Percentiles rank a stretch among this genome's conserved stretches.
Conservation (phyloP, 2,797 vertebrate species). For the Huso huso region DNA sequence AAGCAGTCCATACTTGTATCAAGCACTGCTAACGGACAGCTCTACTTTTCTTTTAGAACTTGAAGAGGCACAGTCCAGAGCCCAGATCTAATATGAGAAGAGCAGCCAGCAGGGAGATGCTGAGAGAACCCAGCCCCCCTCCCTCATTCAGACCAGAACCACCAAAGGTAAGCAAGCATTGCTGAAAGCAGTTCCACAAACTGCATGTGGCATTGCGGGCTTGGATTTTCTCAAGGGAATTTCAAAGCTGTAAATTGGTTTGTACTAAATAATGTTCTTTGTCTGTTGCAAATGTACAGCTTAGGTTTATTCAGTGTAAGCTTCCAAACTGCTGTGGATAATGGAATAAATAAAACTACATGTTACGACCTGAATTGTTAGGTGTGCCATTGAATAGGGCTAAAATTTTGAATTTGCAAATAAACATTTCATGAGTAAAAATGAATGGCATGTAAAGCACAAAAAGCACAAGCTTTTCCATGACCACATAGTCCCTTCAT, state of each 20-base stretch:
- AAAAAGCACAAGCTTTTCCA: too few species aligned
- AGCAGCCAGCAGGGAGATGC: slow-evolving; percentile 73
- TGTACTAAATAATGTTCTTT: not conserved
- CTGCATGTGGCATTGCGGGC: not conserved
- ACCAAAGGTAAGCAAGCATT: slow-evolving; percentile 72
- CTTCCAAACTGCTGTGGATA: not conserved
- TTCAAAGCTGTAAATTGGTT: not conserved
- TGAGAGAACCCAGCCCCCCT: slow-evolving; percentile 84
- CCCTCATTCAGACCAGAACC: slow-evolving; percentile 93
- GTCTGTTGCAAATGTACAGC: too few species aligned
- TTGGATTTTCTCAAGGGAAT: not conserved
- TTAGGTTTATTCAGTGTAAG: not conserved
- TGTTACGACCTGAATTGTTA: too few species aligned
- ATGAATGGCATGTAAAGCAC: too few species aligned
- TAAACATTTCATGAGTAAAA: too few species aligned
- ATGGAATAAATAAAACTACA: not conserved
- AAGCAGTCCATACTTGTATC: too few species aligned
- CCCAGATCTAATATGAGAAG: slow-evolving; percentile 69
- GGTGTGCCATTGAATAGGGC: too few species aligned
- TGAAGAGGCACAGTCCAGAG: slow-evolving; percentile 69
- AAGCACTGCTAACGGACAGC: too few species aligned
- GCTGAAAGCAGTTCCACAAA: not conserved
- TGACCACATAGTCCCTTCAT: too few species aligned
- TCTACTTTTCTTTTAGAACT: slow-evolving; percentile 51
- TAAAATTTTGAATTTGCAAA: too few species aligned